Percentiles rank a stretch among this genome's conserved stretches.
These are phyloP conservation scores for Pristionchus mayeri DNA, from an alignment of 2,888 invertebrate species.

Conservation along the genomic window DNA sequence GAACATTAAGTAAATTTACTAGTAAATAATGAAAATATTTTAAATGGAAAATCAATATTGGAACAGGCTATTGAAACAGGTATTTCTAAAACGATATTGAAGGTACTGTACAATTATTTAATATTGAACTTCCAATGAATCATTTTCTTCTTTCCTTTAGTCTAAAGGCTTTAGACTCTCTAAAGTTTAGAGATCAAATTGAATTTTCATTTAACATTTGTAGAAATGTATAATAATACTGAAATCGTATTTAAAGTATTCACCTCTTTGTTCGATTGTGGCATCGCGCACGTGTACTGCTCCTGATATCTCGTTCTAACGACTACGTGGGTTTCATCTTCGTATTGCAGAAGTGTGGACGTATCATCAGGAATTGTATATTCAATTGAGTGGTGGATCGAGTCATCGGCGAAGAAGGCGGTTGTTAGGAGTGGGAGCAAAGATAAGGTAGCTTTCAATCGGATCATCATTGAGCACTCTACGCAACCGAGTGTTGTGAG, in stretches of 20 bases:
- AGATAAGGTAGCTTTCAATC: background rate
- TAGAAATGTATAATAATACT: background rate
- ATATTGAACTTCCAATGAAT: background rate
- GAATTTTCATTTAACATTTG: background rate
- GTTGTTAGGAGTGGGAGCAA: background rate
- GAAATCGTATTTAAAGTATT: no score
- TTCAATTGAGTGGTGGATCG: slow-evolving; percentile 35
- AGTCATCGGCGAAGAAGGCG: slow-evolving; percentile 27
- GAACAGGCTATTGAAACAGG: background rate
- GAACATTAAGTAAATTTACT: no score
- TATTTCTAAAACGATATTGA: background rate
- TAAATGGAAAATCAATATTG: no score
- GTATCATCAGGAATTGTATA: slow-evolving; percentile 9
- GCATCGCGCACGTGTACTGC: slow-evolving; percentile 40
- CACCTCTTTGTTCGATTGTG: slow-evolving; percentile 21
- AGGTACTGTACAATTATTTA: background rate
- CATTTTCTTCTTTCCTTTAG: no score
- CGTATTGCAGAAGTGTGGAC: background rate
- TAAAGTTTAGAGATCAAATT: background rate
- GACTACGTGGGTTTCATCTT: slow-evolving; percentile 8
- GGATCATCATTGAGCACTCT: background rate
- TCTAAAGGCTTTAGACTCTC: background rate
- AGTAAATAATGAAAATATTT: no score
- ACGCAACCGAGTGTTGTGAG: no score
- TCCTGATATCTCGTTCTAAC: slow-evolving; percentile 3